phyloP scores from a whole-genome alignment of 2,888 invertebrate species.

The Pegoplata infirma region DNA sequence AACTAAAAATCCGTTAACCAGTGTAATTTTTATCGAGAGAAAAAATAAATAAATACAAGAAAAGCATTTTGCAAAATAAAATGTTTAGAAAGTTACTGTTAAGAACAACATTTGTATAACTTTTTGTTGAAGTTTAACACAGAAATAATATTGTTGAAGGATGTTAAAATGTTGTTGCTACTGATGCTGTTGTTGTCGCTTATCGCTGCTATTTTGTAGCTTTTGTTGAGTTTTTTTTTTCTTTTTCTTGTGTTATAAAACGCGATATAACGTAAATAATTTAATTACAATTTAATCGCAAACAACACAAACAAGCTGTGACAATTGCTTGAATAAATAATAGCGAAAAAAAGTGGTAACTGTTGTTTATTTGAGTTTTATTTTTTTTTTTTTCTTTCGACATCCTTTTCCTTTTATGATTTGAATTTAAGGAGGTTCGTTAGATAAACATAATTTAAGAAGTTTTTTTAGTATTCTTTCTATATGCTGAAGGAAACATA shows the following conservation, averaged over 20 bases:
- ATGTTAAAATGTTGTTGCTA: conserved; percentile 13
- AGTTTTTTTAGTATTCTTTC: not conserved
- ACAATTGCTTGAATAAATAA: conserved; percentile 24
- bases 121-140: conserved; percentile 17
- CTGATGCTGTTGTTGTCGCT: not conserved
- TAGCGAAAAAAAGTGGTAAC: conserved; percentile 21
- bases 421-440: conserved; percentile 3
- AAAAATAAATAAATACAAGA: conserved; percentile 12
- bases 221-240: conserved; percentile 10
- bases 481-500: too few species aligned
- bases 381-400: not conserved
- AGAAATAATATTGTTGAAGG: not conserved
- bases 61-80: conserved; percentile 25
- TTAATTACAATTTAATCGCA: conserved; percentile 60
- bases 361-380: conserved; percentile 26
- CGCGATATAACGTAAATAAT: conserved; percentile 58
- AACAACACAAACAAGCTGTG: conserved; percentile 56
- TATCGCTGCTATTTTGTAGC: not conserved
- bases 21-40: too few species aligned
- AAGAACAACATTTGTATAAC: conserved; percentile 44
- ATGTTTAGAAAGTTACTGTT: conserved; percentile 39
- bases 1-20: too few species aligned
- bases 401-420: not conserved
- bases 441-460: conserved; percentile 24
- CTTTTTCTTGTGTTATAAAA: conserved; percentile 28